Evolutionary conservation across 1,140 invertebrate genomes (phyloP).

Genomic region (Diachasma alloeum): DNA sequence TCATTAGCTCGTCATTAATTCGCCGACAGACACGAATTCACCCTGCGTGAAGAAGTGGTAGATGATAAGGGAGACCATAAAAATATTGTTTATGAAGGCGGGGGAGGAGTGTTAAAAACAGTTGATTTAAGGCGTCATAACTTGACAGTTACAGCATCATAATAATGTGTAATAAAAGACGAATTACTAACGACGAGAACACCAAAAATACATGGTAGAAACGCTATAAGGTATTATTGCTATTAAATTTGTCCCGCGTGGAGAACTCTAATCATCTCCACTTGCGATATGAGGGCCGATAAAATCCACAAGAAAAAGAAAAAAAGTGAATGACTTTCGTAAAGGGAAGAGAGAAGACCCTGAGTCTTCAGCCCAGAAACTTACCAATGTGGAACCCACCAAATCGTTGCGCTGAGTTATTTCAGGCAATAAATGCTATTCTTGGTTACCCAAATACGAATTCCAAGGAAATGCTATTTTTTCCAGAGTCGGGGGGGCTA

Average conservation of each 20-base stretch:
- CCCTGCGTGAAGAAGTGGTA: neutral
- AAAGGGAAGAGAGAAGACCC: neutral
- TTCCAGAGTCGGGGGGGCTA: neutral
- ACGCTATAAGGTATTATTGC: neutral
- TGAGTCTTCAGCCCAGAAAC: neutral
- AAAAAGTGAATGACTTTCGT: neutral
- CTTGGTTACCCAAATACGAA: constrained; percentile 28
- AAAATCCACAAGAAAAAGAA: neutral
- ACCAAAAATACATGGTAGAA: neutral
- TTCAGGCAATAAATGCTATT: constrained; percentile 35
- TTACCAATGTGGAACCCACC: constrained; percentile 2
- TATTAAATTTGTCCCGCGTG: neutral
- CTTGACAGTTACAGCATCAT: neutral
- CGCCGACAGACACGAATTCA: neutral
- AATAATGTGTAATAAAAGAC: neutral
- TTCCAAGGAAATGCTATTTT: constrained; percentile 21
- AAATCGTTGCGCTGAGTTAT: constrained; percentile 25
- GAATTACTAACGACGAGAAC: neutral
- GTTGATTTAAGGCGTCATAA: neutral
- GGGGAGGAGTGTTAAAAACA: neutral
- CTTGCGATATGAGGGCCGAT: neutral
- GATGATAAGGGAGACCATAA: neutral
- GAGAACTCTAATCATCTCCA: neutral
- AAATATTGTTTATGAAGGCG: neutral
- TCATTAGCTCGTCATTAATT: neutral